Evolutionary conservation across 2,113 vertebrate genomes (phyloP).

Genomic region (Chloropsis cyanopogon): DNA sequence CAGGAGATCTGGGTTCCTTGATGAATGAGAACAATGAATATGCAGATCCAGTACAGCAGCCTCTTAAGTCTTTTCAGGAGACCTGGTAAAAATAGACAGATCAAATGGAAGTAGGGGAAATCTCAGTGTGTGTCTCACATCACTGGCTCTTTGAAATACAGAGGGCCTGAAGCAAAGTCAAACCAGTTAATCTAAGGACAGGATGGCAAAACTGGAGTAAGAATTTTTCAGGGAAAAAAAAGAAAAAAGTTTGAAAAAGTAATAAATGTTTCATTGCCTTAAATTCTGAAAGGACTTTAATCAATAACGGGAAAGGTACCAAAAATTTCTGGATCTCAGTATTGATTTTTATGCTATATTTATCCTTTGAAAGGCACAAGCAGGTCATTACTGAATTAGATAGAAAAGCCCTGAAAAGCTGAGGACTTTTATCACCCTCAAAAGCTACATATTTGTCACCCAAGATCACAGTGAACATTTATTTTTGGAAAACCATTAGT

Average conservation of each 20-base stretch:
- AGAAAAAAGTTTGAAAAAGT: background rate
- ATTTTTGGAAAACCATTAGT: background rate
- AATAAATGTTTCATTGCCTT: background rate
- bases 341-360: constrained; percentile 20
- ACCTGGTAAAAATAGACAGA: background rate
- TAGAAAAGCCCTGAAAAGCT: background rate
- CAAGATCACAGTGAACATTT: background rate
- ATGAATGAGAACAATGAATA: background rate
- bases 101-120: background rate
- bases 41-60: background rate
- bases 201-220: background rate
- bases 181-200: background rate
- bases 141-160: background rate
- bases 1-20: background rate
- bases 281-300: background rate
- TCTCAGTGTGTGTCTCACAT: background rate
- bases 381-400: background rate
- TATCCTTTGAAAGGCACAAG: background rate
- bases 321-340: background rate
- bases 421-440: background rate
- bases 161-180: background rate
- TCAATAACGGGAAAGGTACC: constrained; percentile 36
- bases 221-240: background rate
- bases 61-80: background rate
- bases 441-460: background rate